Base-by-base conservation (phyloP, 2,797 vertebrate species). In the Enteromius afrohamiltoni region DNA sequence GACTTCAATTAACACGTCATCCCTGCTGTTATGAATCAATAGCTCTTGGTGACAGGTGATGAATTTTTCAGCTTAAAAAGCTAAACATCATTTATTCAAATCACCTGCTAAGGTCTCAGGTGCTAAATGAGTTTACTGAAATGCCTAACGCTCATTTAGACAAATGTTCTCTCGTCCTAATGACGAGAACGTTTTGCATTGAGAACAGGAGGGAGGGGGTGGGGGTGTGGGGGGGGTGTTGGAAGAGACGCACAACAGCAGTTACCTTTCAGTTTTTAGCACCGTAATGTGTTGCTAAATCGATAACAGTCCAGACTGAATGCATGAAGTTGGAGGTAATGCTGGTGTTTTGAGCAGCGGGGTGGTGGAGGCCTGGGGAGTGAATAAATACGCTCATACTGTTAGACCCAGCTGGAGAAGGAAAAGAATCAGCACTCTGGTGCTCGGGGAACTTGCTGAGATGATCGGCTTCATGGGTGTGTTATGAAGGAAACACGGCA, bases 31-130 rank as follows among this genome's bases (percentile, higher is more conserved):
- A 84, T 93, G 92, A 92, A 94, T 94, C 93, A 93, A 94, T 91
- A 90, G 92, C 75, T 86, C 91, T 89, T 88, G 91, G 85, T 93
- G 93, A 94, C 93, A 95, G 93, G 93, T 93, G 93, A 94, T 93
- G 93, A 91, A 93, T 94, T 94, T 93, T 93, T 91, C 90, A 87
- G 93, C 90, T 93, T 93, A 92, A 93, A 94, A 93, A 93, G 91
- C 93, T 94, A 94, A 94, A 95, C 93, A 93, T 94, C 92, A 94
- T 95, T 93, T 94, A 94, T 94, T 93, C 92, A 92, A 92, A 94
- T 95, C 94, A 95, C 93, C 94, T 94, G 92, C 92, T 91, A 92
- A 90, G 93, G 92, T 93, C 92, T 91, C 82, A 60, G 93, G 93
- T 94, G 93, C 94, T 91, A 92, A 94, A 94, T 92, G 92, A 93